Conservation (phyloP, 2,888 invertebrate species). For the Odontocolon sp. region DNA sequence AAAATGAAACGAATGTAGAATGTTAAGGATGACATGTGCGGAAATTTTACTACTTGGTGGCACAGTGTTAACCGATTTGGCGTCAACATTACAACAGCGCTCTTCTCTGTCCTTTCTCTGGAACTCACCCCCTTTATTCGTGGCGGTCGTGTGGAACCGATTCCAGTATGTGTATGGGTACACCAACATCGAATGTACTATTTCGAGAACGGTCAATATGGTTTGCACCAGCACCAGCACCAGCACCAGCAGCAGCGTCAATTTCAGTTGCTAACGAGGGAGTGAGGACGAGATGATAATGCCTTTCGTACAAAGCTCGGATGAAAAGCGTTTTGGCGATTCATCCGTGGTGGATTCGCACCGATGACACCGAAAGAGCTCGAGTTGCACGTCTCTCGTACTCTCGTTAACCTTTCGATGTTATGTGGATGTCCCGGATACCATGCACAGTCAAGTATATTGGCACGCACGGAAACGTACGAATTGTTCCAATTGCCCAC, state of each 20-base stretch:
- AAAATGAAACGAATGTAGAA: too few relatives aligned
- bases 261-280: slow-evolving; percentile 42
- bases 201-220: too few relatives aligned
- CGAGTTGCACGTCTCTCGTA: slow-evolving; percentile 41
- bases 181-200: too few relatives aligned
- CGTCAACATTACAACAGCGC: too few relatives aligned
- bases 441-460: slow-evolving; percentile 6
- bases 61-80: too few relatives aligned
- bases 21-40: too few relatives aligned
- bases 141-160: too few relatives aligned
- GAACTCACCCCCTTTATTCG: too few relatives aligned
- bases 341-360: slow-evolving; percentile 33
- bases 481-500: slow-evolving; percentile 33
- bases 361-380: slow-evolving; percentile 32
- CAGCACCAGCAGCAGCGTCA: slow-evolving; percentile 4
- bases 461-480: slow-evolving; percentile 9
- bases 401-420: slow-evolving; percentile 32
- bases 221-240: too few relatives aligned
- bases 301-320: slow-evolving; percentile 36
- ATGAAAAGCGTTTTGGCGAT: slow-evolving; percentile 42
- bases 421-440: slow-evolving; percentile 4
- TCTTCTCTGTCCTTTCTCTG: too few relatives aligned
- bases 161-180: too few relatives aligned
- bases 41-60: too few relatives aligned
- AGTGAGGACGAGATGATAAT: slow-evolving; percentile 19